Conservation (phyloP, 2,888 invertebrate genomes). For the Eudasyphora cyanicolor region DNA sequence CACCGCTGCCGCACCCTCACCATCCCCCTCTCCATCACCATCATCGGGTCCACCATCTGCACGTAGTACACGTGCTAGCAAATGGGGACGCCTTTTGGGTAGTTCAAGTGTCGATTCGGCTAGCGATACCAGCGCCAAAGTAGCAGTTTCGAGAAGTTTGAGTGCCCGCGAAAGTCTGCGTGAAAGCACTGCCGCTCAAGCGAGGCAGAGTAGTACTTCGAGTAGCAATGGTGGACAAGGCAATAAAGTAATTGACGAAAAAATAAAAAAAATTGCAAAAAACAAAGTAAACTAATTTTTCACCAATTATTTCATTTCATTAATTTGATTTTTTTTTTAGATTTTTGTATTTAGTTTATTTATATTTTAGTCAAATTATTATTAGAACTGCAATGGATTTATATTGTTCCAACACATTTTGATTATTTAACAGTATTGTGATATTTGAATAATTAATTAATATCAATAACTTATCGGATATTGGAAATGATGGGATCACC, state of each 20-base stretch:
- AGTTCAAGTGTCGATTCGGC: conserved; percentile 89
- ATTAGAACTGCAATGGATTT: too few species aligned
- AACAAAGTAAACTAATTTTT: not conserved
- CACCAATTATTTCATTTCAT: not conserved
- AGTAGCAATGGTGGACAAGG: conserved; percentile 81
- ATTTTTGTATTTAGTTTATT: not conserved
- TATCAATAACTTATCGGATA: not conserved
- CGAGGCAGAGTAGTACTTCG: conserved; percentile 80
- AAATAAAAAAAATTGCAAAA: not conserved
- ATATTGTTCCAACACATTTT: too few species aligned
- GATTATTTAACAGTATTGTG: too few species aligned
- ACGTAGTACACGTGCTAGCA: conserved; percentile 83
- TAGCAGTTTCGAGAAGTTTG: conserved; percentile 82
- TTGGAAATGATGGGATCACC: too few species aligned
- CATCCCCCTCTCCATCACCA: conserved; percentile 80
- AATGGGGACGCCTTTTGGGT: conserved; percentile 91
- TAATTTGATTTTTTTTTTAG: not conserved
- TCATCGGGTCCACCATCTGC: conserved; percentile 81
- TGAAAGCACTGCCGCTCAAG: conserved; percentile 80
- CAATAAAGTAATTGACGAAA: conserved; percentile 79
- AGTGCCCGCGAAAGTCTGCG: conserved; percentile 82
- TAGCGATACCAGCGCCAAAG: conserved; percentile 83
- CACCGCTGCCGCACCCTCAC: conserved; percentile 78
- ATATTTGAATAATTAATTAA: not conserved
- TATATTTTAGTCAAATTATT: not conserved